Percentiles rank a stretch among this genome's conserved stretches.
These are phyloP conservation scores for Xenops minutus DNA, from an alignment of 2,797 vertebrate genomes.

Conservation along the genomic window DNA sequence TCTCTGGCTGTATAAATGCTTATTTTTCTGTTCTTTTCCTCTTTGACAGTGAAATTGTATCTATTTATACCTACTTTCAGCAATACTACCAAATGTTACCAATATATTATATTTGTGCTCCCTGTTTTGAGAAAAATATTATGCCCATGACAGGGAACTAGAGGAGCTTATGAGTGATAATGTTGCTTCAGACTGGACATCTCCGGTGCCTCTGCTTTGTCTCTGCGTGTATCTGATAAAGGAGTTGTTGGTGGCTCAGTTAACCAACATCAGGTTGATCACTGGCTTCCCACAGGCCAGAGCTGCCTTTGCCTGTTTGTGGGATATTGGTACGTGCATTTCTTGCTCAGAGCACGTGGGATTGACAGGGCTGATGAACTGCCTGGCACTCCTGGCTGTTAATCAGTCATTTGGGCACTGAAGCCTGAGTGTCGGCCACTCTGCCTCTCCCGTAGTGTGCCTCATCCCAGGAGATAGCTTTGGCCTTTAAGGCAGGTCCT, in stretches of 20 bases:
- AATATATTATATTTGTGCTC: not conserved
- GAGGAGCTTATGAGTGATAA: not conserved
- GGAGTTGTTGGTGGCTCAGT: not conserved
- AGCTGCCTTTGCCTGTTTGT: not conserved
- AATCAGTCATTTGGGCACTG: not conserved
- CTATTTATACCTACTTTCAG: not conserved
- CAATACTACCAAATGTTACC: not conserved
- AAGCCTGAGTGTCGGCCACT: not conserved
- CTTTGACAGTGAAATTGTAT: not conserved
- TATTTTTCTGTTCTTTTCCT: not conserved
- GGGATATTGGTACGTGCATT: accelerated
- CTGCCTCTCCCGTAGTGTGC: not conserved
- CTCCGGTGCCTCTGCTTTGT: not conserved
- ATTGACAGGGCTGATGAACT: not conserved
- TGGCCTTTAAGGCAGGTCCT: not conserved
- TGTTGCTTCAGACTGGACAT: not conserved
- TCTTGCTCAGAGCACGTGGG: not conserved
- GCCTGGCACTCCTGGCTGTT: not conserved
- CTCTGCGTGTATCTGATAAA: not conserved
- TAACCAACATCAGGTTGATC: not conserved
- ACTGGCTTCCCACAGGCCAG: not conserved
- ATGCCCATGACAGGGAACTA: not conserved
- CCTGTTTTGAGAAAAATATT: not conserved
- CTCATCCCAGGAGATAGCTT: not conserved
- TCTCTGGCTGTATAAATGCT: not conserved